Evolutionary conservation across 2,797 vertebrate species (phyloP).

Genomic region (Odontamblyopus lacepedii): DNA sequence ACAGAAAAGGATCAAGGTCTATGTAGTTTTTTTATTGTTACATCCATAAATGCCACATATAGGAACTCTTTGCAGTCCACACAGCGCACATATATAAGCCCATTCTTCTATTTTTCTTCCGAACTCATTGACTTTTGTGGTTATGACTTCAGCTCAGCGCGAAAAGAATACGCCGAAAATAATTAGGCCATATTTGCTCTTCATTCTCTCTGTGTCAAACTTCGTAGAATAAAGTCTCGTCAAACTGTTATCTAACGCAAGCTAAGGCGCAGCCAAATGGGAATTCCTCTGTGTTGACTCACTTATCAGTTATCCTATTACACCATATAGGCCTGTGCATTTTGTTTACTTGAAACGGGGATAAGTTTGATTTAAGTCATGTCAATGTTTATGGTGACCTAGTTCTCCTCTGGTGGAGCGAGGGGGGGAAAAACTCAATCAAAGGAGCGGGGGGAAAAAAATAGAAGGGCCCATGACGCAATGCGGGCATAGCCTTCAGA

Average conservation of each 20-base stretch:
- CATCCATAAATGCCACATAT: background rate
- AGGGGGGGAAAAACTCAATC: slow-evolving; percentile 34
- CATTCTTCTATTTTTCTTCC: background rate
- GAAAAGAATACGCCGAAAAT: slow-evolving; percentile 31
- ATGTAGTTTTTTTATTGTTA: too few relatives aligned
- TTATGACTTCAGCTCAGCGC: slow-evolving; percentile 30
- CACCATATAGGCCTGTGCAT: slow-evolving; percentile 20
- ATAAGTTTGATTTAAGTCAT: slow-evolving; percentile 45
- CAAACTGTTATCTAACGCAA: slow-evolving; percentile 1
- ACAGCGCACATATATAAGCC: background rate
- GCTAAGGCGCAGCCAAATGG: slow-evolving; percentile 23
- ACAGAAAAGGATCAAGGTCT: too few relatives aligned
- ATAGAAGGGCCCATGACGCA: slow-evolving; percentile 66
- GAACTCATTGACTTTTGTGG: slow-evolving; percentile 17
- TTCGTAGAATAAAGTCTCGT: slow-evolving; percentile 2
- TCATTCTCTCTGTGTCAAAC: slow-evolving; percentile 27
- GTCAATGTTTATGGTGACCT: slow-evolving; percentile 67
- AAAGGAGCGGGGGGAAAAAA: slow-evolving; percentile 45
- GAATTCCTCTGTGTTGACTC: slow-evolving; percentile 32
- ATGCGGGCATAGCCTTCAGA: slow-evolving; percentile 71
- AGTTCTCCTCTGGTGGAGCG: slow-evolving; percentile 63
- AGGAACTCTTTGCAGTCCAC: background rate
- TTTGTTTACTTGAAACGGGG: slow-evolving; percentile 30
- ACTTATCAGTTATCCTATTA: slow-evolving; percentile 22
- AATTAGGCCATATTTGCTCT: slow-evolving; percentile 31